Base-by-base conservation (phyloP, 2,888 invertebrate genomes). In the Isotomurus palustris region DNA sequence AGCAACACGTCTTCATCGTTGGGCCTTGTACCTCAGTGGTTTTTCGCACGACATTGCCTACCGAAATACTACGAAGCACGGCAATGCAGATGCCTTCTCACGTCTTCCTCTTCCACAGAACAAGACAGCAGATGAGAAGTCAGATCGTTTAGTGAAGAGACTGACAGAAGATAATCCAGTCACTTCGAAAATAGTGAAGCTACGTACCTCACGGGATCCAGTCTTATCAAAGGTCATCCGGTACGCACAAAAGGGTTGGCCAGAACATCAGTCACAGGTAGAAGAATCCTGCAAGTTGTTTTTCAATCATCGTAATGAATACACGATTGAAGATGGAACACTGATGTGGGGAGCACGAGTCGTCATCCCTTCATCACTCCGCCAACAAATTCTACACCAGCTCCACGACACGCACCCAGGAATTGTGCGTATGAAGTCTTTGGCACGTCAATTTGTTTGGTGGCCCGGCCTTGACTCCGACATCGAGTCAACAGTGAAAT, bases 1-100 rank as follows among this genome's bases (percentile, higher is more conserved):
- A 14, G 60, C 60, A 3, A 56, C 56, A 24, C 40, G 60, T 2
- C 38, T 60, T 1, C 60, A 60, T 28, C 60, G 56, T 28, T 60
- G 60, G 60, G 19, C 17, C 14, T 14, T 60, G 1, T 53, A 66
- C 1, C 56, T 75, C 17, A 62, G 70, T 12, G 72, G 61, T 8
- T 74, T 72, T 58, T 45, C 64, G 35, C 74, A 73, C 64, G 62
- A 63, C 8, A 72, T 75, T 41, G 64, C 71, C 44, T 74, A 71
- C 53, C 50, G 66, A 12, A 60, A 63, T n/a, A 72, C 73, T 1
- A 40, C 44, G 1, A 48, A 67, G 4, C 73, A 73, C 61, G 72
- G 68, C 2, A 71, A 59, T 35, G 59, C 59, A n/a, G 55, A 59
- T 32, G 59, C 59, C 3, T 36, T 54, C 10, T 40, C 40, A 21